Evolutionary conservation across 2,797 vertebrate genomes (phyloP).

Genomic region (Galago senegalensis): DNA sequence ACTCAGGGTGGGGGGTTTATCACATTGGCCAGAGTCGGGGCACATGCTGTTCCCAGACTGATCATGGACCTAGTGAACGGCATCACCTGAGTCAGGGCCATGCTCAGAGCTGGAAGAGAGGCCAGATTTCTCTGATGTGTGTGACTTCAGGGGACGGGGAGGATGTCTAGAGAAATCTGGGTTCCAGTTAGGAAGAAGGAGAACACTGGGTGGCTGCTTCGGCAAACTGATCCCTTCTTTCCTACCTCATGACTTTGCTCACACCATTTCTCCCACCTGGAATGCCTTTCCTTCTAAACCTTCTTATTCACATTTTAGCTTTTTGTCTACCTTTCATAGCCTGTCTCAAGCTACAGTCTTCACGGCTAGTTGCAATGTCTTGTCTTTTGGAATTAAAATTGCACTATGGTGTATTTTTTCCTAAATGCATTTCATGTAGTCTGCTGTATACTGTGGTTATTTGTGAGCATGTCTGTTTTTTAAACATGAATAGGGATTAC

Average conservation of each 20-base stretch:
- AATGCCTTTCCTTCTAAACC: neutral
- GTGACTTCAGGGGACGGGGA: neutral
- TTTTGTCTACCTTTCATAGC: neutral
- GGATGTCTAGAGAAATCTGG: neutral
- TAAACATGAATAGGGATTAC: neutral
- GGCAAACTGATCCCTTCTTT: neutral
- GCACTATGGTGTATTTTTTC: neutral
- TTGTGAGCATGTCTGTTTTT: constrained; percentile 17
- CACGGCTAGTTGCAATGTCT: neutral
- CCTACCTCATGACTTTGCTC: neutral
- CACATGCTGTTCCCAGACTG: neutral
- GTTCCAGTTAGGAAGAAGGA: neutral
- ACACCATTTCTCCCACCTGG: neutral
- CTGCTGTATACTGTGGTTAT: neutral
- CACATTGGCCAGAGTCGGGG: neutral
- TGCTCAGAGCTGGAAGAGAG: neutral
- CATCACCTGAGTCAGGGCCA: neutral
- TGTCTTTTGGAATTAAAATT: constrained; percentile 28
- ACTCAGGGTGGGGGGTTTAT: neutral
- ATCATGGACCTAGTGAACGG: neutral
- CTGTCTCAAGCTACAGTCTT: neutral
- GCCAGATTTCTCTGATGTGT: neutral
- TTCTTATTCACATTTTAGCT: neutral
- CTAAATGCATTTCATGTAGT: neutral
- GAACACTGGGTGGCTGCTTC: neutral